Conservation (phyloP, 1,140 invertebrate species). For the Psilanteris sp. region DNA sequence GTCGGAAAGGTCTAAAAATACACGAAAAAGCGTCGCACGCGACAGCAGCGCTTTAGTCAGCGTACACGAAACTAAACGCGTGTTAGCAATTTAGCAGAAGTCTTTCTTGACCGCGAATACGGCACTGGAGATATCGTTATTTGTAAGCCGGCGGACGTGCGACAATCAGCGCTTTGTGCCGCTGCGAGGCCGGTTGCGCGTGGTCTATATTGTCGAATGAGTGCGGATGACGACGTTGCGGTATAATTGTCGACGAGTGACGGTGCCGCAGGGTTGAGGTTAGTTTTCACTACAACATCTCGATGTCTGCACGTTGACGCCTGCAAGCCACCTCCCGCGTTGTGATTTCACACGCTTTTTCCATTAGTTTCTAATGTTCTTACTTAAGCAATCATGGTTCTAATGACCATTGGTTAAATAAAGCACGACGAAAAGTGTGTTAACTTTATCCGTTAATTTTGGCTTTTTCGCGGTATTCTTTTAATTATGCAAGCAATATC, state of each 20-base stretch:
- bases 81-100: conserved; percentile 1
- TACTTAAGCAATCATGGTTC: too few species aligned
- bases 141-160: not conserved
- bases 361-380: too few species aligned
- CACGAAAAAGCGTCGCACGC: too few species aligned
- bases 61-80: not conserved
- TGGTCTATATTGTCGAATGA: not conserved
- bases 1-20: too few species aligned
- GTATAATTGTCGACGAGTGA: conserved; percentile 2
- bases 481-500: conserved; percentile 3
- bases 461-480: not conserved
- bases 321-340: not conserved
- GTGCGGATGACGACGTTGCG: conserved; percentile 9
- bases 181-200: not conserved
- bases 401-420: conserved; percentile 5
- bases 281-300: not conserved
- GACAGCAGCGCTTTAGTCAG: too few species aligned
- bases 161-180: not conserved
- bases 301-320: not conserved
- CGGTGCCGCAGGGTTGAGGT: conserved; percentile 11
- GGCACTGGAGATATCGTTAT: not conserved
- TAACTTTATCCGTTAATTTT: not conserved
- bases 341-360: too few species aligned
- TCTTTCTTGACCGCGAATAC: not conserved
- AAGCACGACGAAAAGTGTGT: not conserved